Evolutionary conservation across 2,888 invertebrate genomes (phyloP).

Genomic region (Aquatica leii): DNA sequence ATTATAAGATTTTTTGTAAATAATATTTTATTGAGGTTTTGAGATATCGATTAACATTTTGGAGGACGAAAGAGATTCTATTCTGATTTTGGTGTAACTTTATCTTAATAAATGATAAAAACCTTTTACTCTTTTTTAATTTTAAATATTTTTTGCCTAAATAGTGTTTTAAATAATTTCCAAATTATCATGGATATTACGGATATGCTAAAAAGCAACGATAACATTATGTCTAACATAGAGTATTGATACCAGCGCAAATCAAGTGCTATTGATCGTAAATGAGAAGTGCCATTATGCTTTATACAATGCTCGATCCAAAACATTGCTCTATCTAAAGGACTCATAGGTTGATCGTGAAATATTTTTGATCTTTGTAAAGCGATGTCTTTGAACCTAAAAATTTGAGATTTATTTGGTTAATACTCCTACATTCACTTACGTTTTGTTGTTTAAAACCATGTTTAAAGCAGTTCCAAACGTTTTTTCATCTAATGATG

Average conservation of each 20-base stretch:
- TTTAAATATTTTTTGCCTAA: too few species aligned
- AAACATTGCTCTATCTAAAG: conserved; percentile 48
- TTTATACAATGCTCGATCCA: conserved; percentile 52
- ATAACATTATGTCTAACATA: conserved; percentile 45
- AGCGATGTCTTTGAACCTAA: conserved; percentile 46
- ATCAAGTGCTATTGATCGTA: conserved; percentile 46
- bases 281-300: conserved; percentile 50
- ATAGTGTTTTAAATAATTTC: too few species aligned
- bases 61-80: too few species aligned
- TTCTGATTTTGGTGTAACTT: too few species aligned
- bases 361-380: conserved; percentile 46
- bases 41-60: too few species aligned
- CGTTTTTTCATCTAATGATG: conserved; percentile 51
- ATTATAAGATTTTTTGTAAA: too few species aligned
- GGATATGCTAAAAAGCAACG: neutral
- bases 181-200: neutral
- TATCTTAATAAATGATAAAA: too few species aligned
- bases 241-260: conserved; percentile 49
- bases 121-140: too few species aligned
- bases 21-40: too few species aligned
- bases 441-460: conserved; percentile 50
- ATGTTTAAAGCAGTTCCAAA: conserved; percentile 49
- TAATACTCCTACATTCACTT: conserved; percentile 25
- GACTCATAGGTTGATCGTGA: conserved; percentile 49
- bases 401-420: conserved; percentile 25